Conservation (phyloP, 2,797 vertebrate species). For the Siniperca undulata region DNA sequence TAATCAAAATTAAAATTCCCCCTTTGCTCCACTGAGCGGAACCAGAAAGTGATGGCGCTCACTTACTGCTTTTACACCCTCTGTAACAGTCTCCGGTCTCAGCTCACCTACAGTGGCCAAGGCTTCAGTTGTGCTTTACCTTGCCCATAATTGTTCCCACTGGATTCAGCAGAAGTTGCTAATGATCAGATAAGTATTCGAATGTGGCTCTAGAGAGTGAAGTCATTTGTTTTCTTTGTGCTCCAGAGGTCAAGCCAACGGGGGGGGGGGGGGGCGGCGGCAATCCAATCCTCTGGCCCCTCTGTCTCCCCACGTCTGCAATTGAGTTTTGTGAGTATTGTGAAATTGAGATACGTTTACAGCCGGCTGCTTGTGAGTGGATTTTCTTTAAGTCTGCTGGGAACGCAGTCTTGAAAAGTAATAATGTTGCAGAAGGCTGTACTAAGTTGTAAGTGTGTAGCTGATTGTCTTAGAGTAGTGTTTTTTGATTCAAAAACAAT, state of each 20-base stretch:
- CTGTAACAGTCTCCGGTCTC: conserved; percentile 18
- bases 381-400: conserved; percentile 42
- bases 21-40: conserved; percentile 30
- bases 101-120: conserved; percentile 24
- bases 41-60: conserved; percentile 21
- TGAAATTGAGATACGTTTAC: conserved; percentile 55
- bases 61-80: conserved; percentile 21
- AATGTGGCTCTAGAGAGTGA: conserved; percentile 52
- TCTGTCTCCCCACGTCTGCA: conserved; percentile 22
- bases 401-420: conserved; percentile 61
- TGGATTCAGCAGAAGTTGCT: conserved; percentile 48
- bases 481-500: not conserved
- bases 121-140: conserved; percentile 27
- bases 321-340: conserved; percentile 31
- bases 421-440: conserved; percentile 39
- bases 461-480: conserved; percentile 4
- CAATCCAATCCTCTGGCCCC: conserved; percentile 51
- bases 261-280: conserved; percentile 15
- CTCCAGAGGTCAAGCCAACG: conserved; percentile 48
- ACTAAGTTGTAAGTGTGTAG: conserved; percentile 24
- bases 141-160: conserved; percentile 54
- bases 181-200: conserved; percentile 63
- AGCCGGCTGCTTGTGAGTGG: conserved; percentile 12
- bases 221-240: conserved; percentile 68
- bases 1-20: conserved; percentile 69